Conservation (phyloP, 30 jellyfish, hydroid and myxozoan species). For the Clytia hemisphaerica region DNA sequence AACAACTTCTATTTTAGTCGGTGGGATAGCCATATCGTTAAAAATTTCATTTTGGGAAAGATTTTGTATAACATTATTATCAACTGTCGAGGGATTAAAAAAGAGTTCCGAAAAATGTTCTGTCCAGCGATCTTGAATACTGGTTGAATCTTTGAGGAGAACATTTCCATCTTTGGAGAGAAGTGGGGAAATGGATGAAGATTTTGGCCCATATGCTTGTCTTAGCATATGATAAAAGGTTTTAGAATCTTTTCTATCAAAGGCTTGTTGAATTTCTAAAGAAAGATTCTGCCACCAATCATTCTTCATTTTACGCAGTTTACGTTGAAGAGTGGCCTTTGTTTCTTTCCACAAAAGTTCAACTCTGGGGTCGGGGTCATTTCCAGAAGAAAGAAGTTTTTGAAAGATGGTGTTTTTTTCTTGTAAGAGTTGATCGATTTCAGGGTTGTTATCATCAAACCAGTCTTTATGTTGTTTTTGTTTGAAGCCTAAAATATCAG, state of each 20-base stretch:
- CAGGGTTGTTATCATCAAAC: slow-evolving; percentile 28
- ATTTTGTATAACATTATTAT: too few relatives aligned
- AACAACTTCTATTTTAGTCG: too few relatives aligned
- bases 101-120: too few relatives aligned
- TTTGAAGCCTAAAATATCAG: slow-evolving; percentile 10
- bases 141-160: slow-evolving; percentile 27
- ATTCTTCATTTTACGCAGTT: slow-evolving; percentile 30
- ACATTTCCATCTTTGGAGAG: neutral
- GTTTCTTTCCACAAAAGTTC: neutral
- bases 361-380: neutral
- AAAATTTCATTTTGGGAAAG: too few relatives aligned
- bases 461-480: slow-evolving; percentile 32
- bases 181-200: slow-evolving; percentile 1
- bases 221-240: neutral
- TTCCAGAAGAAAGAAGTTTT: too few relatives aligned
- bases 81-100: too few relatives aligned
- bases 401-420: too few relatives aligned
- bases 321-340: neutral
- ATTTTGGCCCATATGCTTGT: slow-evolving; percentile 23
- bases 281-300: slow-evolving; percentile 14
- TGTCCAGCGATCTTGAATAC: slow-evolving; percentile 38
- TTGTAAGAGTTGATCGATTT: neutral
- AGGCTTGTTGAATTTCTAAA: slow-evolving; percentile 7
- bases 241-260: slow-evolving; percentile 3
- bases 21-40: too few relatives aligned